Evolutionary conservation across 2,888 invertebrate species (phyloP).

Genomic region (Portevinia maculata): DNA sequence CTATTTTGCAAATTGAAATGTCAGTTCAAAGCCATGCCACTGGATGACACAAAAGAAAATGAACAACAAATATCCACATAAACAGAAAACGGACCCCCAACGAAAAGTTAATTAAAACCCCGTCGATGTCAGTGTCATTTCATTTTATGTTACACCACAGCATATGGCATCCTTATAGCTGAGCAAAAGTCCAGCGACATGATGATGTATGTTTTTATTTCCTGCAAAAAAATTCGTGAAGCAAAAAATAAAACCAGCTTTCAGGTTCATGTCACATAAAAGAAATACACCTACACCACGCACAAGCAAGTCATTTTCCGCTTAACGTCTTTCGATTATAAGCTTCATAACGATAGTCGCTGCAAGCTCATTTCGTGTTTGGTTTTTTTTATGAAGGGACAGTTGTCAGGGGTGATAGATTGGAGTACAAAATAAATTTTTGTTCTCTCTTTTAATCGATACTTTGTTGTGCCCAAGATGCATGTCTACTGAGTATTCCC

Average conservation of each 20-base stretch:
- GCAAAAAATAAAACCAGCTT: not conserved
- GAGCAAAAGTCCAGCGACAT: not conserved
- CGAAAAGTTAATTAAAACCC: constrained; percentile 48
- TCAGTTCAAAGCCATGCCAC: constrained; percentile 34
- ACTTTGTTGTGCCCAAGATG: not conserved
- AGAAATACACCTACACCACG: not conserved
- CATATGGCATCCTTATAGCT: constrained; percentile 5
- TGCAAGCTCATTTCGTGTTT: not conserved
- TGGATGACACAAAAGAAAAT: constrained; percentile 10
- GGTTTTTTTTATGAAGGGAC: no score
- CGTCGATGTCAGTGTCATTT: constrained; percentile 38
- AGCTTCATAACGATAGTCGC: not conserved
- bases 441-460: not conserved
- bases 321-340: constrained; percentile 1
- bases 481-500: not conserved
- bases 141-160: constrained; percentile 20
- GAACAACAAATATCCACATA: not conserved
- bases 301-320: not conserved
- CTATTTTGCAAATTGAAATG: constrained; percentile 45
- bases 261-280: not conserved
- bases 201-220: constrained; percentile 4
- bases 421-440: not conserved
- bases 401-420: not conserved
- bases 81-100: not conserved
- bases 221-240: not conserved